Evolutionary conservation across 2,113 vertebrate genomes (phyloP).

Genomic region (Muscicapa adusta): DNA sequence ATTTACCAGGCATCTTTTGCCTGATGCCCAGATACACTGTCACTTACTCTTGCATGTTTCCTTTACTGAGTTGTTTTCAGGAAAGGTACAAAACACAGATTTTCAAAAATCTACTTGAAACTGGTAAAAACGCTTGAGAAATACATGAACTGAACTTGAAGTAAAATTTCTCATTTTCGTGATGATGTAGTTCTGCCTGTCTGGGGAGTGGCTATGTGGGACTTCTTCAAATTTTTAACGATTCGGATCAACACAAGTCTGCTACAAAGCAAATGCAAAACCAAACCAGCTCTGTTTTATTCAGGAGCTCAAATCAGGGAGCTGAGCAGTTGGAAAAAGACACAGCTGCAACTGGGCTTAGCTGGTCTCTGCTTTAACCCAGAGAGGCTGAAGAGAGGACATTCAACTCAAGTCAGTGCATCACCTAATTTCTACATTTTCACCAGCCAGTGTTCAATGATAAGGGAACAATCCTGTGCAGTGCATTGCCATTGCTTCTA

Average conservation of each 20-base stretch:
- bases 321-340: neutral
- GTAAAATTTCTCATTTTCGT: neutral
- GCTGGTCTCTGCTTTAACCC: neutral
- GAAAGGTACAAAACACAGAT: neutral
- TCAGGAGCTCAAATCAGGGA: neutral
- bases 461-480: neutral
- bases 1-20: neutral
- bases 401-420: neutral
- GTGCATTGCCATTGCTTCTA: neutral
- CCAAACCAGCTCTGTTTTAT: neutral
- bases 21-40: neutral
- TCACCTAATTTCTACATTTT: neutral
- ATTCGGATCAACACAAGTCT: neutral
- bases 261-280: neutral
- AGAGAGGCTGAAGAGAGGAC: neutral
- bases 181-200: neutral
- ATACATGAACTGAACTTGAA: neutral
- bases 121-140: neutral
- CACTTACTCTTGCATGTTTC: neutral
- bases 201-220: neutral
- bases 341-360: neutral
- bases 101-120: neutral
- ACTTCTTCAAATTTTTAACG: accelerated
- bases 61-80: neutral
- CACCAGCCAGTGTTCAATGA: neutral